phyloP scores from a whole-genome alignment of 1,140 invertebrate species.

The Cyclargus thomasi region DNA sequence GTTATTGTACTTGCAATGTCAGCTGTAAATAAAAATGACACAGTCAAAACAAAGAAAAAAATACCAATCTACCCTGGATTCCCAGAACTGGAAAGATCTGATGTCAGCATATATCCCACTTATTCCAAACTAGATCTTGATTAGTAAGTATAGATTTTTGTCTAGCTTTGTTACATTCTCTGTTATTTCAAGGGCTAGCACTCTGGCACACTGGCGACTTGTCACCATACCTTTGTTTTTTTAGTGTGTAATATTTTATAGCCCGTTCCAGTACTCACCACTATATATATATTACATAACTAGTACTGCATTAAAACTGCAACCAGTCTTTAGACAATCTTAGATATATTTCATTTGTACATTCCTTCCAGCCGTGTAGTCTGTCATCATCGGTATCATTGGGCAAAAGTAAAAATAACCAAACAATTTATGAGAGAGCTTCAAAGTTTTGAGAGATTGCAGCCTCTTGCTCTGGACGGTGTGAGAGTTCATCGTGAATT shows the following conservation, averaged over 20 bases:
- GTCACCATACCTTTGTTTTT: too few relatives aligned
- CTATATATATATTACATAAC: too few relatives aligned
- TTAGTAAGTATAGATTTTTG: conserved; percentile 56
- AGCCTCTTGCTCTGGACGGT: conserved; percentile 66
- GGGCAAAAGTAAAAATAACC: conserved; percentile 51
- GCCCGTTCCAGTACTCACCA: too few relatives aligned
- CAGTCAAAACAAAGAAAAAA: conserved; percentile 27
- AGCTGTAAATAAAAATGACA: background rate
- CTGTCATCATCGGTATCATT: conserved; percentile 64
- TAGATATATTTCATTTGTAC: background rate
- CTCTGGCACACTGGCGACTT: too few relatives aligned
- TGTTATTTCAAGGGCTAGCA: conserved; percentile 15
- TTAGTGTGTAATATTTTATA: too few relatives aligned
- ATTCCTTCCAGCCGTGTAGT: conserved; percentile 54
- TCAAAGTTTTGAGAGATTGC: conserved; percentile 61
- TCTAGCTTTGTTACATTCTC: background rate
- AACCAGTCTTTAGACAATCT: too few relatives aligned
- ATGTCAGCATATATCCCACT: conserved; percentile 63
- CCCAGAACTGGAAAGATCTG: conserved; percentile 58
- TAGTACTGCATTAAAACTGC: too few relatives aligned
- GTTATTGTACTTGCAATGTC: background rate
- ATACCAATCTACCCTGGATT: conserved; percentile 59
- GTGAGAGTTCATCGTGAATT: conserved; percentile 70
- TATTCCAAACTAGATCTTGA: conserved; percentile 52
- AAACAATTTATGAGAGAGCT: conserved; percentile 69